Conservation (phyloP, 2,797 vertebrate species). For the Eurystomus glaucurus region DNA sequence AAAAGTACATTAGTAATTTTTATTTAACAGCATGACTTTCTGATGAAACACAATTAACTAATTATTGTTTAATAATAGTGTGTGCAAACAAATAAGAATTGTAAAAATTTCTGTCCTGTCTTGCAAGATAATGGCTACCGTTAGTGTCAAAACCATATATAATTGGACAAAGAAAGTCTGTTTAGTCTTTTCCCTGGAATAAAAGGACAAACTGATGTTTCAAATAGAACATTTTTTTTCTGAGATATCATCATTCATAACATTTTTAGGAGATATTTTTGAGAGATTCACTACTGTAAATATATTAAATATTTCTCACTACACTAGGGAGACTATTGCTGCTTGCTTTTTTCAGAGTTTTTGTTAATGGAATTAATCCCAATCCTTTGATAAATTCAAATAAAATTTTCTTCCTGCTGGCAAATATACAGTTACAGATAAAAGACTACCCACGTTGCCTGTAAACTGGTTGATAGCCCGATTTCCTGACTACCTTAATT, state of each 20-base stretch:
- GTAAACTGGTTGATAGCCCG: not conserved
- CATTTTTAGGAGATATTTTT: not conserved
- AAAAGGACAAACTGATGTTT: not conserved
- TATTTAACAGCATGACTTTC: not conserved
- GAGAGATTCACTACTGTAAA: not conserved
- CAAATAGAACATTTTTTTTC: not conserved
- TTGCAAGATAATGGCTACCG: not conserved
- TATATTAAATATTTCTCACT: slow-evolving; percentile 6
- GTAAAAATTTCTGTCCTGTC: not conserved
- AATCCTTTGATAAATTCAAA: slow-evolving; percentile 9
- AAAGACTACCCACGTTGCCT: slow-evolving; percentile 22
- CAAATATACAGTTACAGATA: slow-evolving; percentile 44
- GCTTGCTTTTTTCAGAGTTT: not conserved
- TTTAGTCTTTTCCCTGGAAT: not conserved
- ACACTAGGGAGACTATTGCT: not conserved
- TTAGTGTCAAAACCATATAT: not conserved
- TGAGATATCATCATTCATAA: not conserved
- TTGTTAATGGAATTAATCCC: slow-evolving; percentile 3
- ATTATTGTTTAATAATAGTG: slow-evolving; percentile 43
- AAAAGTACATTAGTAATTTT: slow-evolving; percentile 21
- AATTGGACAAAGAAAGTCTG: not conserved
- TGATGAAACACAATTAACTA: not conserved
- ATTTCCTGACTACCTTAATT: slow-evolving; percentile 50
- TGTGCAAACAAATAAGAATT: not conserved
- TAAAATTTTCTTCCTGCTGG: slow-evolving; percentile 34